phyloP scores from a whole-genome alignment of 2,113 vertebrate species.

The Sphyrna mokarran region DNA sequence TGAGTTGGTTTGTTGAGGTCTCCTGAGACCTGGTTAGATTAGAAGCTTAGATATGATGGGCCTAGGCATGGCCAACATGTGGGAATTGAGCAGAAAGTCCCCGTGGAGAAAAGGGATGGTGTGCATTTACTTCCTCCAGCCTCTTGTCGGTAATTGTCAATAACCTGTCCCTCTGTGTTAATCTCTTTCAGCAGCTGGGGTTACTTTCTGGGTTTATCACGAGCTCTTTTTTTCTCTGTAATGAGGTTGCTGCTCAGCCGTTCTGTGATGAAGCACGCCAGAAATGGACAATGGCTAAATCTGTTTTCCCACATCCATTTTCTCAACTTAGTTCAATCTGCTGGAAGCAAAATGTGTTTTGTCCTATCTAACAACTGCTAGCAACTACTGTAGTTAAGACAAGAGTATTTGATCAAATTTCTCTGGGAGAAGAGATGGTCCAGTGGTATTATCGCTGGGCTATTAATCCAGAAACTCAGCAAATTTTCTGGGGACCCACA shows the following conservation, averaged over 20 bases:
- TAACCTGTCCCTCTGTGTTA: conserved; percentile 5
- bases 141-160: background rate
- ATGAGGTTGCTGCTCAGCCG: background rate
- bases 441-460: too few species aligned
- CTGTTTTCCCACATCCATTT: background rate
- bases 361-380: background rate
- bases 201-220: conserved; percentile 3
- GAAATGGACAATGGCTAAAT: background rate
- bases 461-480: too few species aligned
- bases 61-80: background rate
- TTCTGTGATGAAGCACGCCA: background rate
- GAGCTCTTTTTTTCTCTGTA: conserved; percentile 3
- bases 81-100: background rate
- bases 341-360: background rate
- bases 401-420: background rate
- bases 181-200: conserved; percentile 26
- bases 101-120: background rate
- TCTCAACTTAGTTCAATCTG: background rate
- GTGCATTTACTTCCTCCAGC: background rate
- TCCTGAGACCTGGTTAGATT: background rate
- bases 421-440: too few species aligned
- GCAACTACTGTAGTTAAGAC: background rate
- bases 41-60: background rate
- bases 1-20: background rate
- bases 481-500: too few species aligned